Evolutionary conservation across 2,113 vertebrate species (phyloP).

Genomic region (Bubo scandiacus): DNA sequence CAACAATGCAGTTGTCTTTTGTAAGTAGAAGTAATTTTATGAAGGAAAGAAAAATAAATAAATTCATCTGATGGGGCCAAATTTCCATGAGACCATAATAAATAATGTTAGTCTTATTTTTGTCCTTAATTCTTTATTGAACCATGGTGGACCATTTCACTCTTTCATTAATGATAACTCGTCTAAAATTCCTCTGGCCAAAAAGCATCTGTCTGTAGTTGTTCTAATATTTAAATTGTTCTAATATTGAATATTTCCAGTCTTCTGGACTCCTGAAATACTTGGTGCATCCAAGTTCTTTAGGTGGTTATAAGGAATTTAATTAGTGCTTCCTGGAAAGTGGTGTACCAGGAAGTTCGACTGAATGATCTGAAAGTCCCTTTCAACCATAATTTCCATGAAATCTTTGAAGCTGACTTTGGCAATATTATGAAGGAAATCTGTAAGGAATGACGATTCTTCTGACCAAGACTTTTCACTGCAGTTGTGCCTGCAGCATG

Average conservation of each 20-base stretch:
- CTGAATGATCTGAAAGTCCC: not conserved
- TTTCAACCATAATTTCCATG: not conserved
- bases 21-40: not conserved
- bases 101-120: not conserved
- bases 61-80: not conserved
- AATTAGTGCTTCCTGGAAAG: constrained; percentile 6
- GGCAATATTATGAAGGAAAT: constrained; percentile 39
- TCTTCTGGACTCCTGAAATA: not conserved
- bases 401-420: constrained; percentile 43
- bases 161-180: not conserved
- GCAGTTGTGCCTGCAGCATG: not conserved
- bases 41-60: not conserved
- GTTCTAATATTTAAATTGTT: not conserved
- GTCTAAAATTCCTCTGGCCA: not conserved
- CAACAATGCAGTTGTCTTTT: not conserved
- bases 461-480: not conserved
- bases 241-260: not conserved
- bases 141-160: not conserved
- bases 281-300: not conserved
- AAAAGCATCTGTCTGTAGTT: not conserved
- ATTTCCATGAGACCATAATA: not conserved
- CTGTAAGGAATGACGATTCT: not conserved
- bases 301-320: constrained; percentile 14
- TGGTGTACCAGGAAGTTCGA: not conserved
- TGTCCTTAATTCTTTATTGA: not conserved